Evolutionary conservation across 2,797 vertebrate species (phyloP).

Genomic region (Telmatherina bonti): DNA sequence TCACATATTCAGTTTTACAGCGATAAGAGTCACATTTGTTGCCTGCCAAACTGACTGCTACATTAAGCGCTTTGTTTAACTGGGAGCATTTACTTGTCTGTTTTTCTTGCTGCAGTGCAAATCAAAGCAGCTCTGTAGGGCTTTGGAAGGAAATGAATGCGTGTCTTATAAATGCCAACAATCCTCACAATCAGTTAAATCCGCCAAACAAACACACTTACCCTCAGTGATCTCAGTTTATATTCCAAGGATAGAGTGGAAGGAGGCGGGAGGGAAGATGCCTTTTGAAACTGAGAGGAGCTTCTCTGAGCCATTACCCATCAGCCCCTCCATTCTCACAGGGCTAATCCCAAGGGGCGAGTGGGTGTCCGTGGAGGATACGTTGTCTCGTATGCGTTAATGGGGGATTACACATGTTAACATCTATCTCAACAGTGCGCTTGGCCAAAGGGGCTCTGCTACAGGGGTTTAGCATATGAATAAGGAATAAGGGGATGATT

Average conservation of each 20-base stretch:
- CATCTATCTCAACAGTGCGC: conserved; percentile 77
- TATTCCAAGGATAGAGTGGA: conserved; percentile 39
- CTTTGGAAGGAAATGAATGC: conserved; percentile 33
- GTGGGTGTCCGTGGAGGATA: conserved; percentile 74
- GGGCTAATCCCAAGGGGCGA: conserved; percentile 80
- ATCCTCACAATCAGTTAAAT: conserved; percentile 57
- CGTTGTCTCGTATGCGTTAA: conserved; percentile 77
- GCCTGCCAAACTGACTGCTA: neutral
- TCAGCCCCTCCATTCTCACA: conserved; percentile 69
- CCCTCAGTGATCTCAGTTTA: conserved; percentile 56
- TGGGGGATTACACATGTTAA: conserved; percentile 87
- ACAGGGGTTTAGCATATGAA: conserved; percentile 84
- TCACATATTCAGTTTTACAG: neutral
- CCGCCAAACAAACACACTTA: conserved; percentile 64
- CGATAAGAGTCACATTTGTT: conserved; percentile 5
- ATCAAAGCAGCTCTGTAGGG: conserved; percentile 31
- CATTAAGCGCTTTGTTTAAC: conserved; percentile 21
- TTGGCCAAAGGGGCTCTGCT: conserved; percentile 79
- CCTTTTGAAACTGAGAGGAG: conserved; percentile 70
- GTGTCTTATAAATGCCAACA: conserved; percentile 51
- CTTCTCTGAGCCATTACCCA: conserved; percentile 79
- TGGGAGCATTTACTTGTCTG: conserved; percentile 18
- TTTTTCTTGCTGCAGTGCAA: conserved; percentile 16
- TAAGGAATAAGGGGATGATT: conserved; percentile 79
- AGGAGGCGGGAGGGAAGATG: conserved; percentile 33